Base-by-base conservation (phyloP, 2,888 invertebrate genomes). In the Cosmopolites sordidus region DNA sequence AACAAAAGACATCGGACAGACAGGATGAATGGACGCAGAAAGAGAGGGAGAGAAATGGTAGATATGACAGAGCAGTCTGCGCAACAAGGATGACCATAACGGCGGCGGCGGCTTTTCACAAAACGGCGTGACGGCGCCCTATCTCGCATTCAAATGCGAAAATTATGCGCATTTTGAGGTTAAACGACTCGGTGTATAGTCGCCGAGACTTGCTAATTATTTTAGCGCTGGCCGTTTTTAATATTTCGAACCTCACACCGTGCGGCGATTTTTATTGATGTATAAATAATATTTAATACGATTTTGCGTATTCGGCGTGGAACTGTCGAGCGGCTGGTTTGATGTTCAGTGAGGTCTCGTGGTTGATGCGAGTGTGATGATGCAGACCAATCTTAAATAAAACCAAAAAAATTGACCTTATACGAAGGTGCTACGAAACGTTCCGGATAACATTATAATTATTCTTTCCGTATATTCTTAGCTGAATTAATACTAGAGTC, bases 71-170 rank as follows among this genome's bases (percentile, higher is more conserved):
- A 2, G 16, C 29, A 5, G 42, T 11, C 37, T 9, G 17, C 11
- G 16, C 37, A 6, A 27, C 37, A 51, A 47, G 47, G 12, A 38
- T 12, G 17, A 39, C 3, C 43, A 47, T 2, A 15, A 15, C 14
- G 22, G 4, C 11, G 30, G 14, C 18, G 52, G 51, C 63, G 63
- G 63, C 62, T 59, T 55, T 46, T 46, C 54, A 58, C 50, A 58
- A 62, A 61, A 54, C 59, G 52, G 51, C 18, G 54, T 61, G 64
- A 57, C 67, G 66, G 67, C 67, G 65, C 66, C 65, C 61, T 62
- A 66, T 65, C 61, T 64, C 67, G 70, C 66, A 71, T 71, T 66
- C 66, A 70, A 69, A 71, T 70, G 70, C 59, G 69, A 71, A 71
- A 69, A 70, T 70, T 71, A 71, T 71, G 68, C 71, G 65, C 63